Evolutionary conservation across 2,797 vertebrate species (phyloP), one percentile per base, ranked within the genome.

Genomic region (Phalloptychus januarius): DNA sequence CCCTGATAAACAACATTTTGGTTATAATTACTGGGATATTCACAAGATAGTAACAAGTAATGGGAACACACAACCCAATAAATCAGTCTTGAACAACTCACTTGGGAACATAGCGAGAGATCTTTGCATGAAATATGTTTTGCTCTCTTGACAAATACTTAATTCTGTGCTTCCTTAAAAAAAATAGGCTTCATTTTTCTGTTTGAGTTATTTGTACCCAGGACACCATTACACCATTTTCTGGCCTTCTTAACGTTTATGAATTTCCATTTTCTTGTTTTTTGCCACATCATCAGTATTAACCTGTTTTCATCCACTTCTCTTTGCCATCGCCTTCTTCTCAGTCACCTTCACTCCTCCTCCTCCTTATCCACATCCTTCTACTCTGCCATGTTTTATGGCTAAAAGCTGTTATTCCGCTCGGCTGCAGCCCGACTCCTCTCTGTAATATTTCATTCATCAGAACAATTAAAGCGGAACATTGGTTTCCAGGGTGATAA

Each of bases 381-480:
- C 89, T 87, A 33, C 89, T 88, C 87, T 70, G 83, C 91, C 81
- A 85, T 91, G 91, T 90, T 94, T 94, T 94, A 94, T 92, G 91
- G 91, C 92, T 92, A 87, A 93, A 94, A 93, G 93, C 93, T 92
- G 93, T 95, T 95, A 94, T 95, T 95, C 94, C 93, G 92, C 93
- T 94, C 85, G 92, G 87, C 92, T 94, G 94, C 89, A 81, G 88
- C 89, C 87, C 81, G 87, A 93, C 94, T 95, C 92, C 93, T 94
- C 93, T 92, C 92, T 90, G 89, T 94, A 94, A 95, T 95, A 95
- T 95, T 96, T 95, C 94, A 95, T 95, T 95, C 94, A 95, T 95
- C 93, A 92, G 94, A 94, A 95, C 94, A 95, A 95, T 95, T 96
- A 95, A 96, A 95, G 95, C 90, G 93, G 94, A 95, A 95, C 95